These are phyloP conservation scores for Merluccius polli DNA, from an alignment of 2,797 vertebrate species.

Conservation along the genomic window DNA sequence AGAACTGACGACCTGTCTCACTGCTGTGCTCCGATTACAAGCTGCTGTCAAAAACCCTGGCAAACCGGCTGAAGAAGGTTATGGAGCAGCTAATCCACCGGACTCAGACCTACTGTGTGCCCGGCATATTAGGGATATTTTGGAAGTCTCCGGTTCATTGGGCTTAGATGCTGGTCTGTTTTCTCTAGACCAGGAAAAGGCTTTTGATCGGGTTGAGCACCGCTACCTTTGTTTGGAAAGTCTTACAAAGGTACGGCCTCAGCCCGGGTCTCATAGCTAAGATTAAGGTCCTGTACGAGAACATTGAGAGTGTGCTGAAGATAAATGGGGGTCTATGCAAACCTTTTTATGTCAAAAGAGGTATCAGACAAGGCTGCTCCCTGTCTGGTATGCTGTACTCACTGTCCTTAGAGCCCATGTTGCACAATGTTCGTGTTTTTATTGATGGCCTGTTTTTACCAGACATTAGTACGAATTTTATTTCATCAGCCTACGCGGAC, in stretches of 20 bases:
- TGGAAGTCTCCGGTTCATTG: neutral
- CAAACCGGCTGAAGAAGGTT: too few relatives aligned
- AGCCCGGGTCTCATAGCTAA: too few relatives aligned
- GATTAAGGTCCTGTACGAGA: too few relatives aligned
- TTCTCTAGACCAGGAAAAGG: neutral
- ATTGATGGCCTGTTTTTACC: neutral
- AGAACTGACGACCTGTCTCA: neutral
- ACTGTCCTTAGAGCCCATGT: neutral
- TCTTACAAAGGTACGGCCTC: too few relatives aligned
- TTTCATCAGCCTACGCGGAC: neutral
- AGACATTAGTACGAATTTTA: neutral
- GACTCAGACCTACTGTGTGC: too few relatives aligned
- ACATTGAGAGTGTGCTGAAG: too few relatives aligned
- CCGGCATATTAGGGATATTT: neutral
- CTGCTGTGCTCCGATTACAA: neutral
- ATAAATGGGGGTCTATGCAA: neutral
- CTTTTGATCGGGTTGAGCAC: too few relatives aligned
- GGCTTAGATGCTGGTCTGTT: neutral
- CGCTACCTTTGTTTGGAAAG: too few relatives aligned
- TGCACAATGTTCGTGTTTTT: neutral
- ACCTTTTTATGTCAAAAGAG: neutral
- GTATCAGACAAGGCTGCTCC: neutral
- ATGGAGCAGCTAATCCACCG: too few relatives aligned
- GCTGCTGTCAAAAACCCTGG: too few relatives aligned
- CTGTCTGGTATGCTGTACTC: neutral